Evolutionary conservation across 2,797 vertebrate genomes (phyloP), one percentile per base, ranked within the genome.

Genomic region (Ctenopoma kingsleyae): DNA sequence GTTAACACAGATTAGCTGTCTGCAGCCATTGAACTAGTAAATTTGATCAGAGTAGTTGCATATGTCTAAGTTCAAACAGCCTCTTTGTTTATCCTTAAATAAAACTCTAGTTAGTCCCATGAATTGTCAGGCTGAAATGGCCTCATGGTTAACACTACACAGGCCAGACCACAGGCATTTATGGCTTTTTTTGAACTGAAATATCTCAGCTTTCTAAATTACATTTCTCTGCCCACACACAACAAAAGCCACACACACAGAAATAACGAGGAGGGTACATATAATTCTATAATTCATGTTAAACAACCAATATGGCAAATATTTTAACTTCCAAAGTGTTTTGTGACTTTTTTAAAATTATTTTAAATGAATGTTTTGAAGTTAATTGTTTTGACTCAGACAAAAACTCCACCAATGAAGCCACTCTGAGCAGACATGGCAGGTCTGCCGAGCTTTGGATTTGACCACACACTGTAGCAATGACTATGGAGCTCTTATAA

Each of bases 1-100:
- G 76, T 69, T 84, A 80, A 67, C 79, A 77, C 65, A 71, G 78
- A 79, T 81, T 74, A 84, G 55, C 65, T 54, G 65, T 10, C 23
- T 57, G 20, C 19, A 50, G 80, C 68, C 78, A 52, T 46, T 87
- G 74, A 80, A 61, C 83, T 84, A 70, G 47, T 77, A 44, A 71
- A 74, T 71, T 62, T 68, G 76, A 63, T 77, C 73, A 52, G 58
- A 76, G 67, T 22, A 56, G 32, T 53, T 48, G 54, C 36, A 56
- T 73, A 71, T 57, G 67, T 67, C 57, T 56, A 25, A 78, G 48
- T 50, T 78, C 73, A 73, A 66, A 51, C 54, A 52, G 35, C 54
- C 63, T 71, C 36, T 53, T 40, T 60, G 61, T 75, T 65, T 74
- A 50, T 61, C 50, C 53, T 58, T 49, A 47, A 76, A 74, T 70